Percentiles rank a stretch among this genome's conserved stretches.
These are phyloP conservation scores for Diplolepis rosae DNA, from an alignment of 2,888 invertebrate genomes.

Conservation along the genomic window DNA sequence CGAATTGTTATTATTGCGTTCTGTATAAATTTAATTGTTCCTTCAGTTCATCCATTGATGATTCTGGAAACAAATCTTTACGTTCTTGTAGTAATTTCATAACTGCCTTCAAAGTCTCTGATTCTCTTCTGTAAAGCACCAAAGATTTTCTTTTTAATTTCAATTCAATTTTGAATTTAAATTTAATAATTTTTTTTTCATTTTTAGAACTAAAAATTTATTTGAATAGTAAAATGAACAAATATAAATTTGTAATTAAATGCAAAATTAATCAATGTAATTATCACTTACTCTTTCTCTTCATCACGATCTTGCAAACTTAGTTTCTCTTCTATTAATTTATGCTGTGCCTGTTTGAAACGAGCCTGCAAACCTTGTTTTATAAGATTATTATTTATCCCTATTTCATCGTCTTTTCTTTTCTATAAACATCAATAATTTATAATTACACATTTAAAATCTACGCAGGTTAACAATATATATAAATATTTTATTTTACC, in stretches of 20 bases:
- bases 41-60: slow-evolving; percentile 49
- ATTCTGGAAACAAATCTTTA: slow-evolving; percentile 42
- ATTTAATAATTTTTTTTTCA: too few relatives aligned
- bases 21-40: slow-evolving; percentile 49
- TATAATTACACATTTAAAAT: too few relatives aligned
- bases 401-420: slow-evolving; percentile 13
- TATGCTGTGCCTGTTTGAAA: slow-evolving; percentile 49
- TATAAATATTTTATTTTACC: too few relatives aligned
- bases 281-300: slow-evolving; percentile 45
- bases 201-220: too few relatives aligned
- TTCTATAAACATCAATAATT: too few relatives aligned
- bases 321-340: slow-evolving; percentile 44
- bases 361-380: slow-evolving; percentile 47
- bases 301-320: slow-evolving; percentile 45
- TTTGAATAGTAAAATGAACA: too few relatives aligned
- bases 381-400: slow-evolving; percentile 31
- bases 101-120: slow-evolving; percentile 44
- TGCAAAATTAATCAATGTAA: background rate
- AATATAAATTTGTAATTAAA: too few relatives aligned
- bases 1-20: slow-evolving; percentile 41
- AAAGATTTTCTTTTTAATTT: background rate
- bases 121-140: slow-evolving; percentile 45
- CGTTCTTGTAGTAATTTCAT: slow-evolving; percentile 46
- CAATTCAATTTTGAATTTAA: too few relatives aligned
- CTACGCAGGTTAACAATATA: too few relatives aligned